A percentile compares a stretch with the other conserved stretches of the same genome.
Conservation (phyloP, 2,797 vertebrate genomes). For the Coreius guichenoti region DNA sequence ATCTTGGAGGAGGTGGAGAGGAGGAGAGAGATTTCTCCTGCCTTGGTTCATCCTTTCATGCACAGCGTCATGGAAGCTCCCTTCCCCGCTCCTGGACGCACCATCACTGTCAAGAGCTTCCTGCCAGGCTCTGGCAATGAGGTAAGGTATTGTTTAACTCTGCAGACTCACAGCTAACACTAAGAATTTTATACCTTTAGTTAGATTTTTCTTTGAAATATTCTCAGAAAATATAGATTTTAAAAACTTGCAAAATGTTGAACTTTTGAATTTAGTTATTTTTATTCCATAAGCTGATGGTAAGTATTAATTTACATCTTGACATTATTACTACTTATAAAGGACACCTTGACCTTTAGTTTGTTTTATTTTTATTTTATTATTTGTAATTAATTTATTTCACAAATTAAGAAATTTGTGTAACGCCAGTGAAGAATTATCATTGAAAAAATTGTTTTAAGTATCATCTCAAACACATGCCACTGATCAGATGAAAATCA, state of each 20-base stretch:
- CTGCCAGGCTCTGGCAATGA: conserved; percentile 93
- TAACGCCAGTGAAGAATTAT: not conserved
- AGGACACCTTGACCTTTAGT: not conserved
- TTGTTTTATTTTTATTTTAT: not conserved
- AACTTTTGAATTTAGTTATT: not conserved
- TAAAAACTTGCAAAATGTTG: not conserved
- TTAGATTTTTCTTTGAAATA: not conserved
- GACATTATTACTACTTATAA: not conserved
- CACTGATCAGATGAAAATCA: not conserved
- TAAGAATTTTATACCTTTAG: not conserved
- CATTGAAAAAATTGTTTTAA: not conserved
- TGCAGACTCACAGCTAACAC: conserved; percentile 4
- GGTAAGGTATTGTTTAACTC: conserved; percentile 72
- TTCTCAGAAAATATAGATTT: not conserved
- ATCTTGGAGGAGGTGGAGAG: conserved; percentile 97
- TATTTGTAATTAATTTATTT: not conserved
- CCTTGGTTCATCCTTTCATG: conserved; percentile 95
- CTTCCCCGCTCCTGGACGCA: conserved; percentile 93
- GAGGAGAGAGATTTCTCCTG: conserved; percentile 90
- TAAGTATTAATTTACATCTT: not conserved
- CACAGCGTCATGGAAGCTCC: conserved; percentile 96
- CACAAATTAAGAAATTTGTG: not conserved
- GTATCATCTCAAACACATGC: not conserved
- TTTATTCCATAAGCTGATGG: not conserved
- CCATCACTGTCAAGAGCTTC: conserved; percentile 92